These are phyloP conservation scores for Narcine bancroftii DNA, from an alignment of 2,113 vertebrate species.

Conservation along the genomic window DNA sequence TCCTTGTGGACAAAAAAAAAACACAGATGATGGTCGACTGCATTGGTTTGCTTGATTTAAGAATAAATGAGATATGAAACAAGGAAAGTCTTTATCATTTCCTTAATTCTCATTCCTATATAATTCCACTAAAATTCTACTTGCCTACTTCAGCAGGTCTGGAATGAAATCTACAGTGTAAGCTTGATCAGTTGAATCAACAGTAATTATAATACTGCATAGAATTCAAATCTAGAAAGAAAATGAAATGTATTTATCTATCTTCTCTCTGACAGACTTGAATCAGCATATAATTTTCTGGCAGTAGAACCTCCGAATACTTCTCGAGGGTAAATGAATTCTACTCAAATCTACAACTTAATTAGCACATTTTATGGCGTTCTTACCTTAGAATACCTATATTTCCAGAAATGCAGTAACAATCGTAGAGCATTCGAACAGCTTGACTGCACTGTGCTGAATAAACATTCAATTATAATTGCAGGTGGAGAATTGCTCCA, in stretches of 20 bases:
- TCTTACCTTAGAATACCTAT: not conserved
- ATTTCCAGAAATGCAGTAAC: not conserved
- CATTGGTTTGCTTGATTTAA: not conserved
- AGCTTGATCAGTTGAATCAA: not conserved
- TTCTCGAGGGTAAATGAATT: not conserved
- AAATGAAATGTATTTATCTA: not conserved
- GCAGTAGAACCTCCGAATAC: not conserved
- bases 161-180: not conserved
- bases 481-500: too few relatives aligned
- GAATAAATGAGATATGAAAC: too few relatives aligned
- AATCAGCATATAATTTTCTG: not conserved
- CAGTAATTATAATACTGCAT: not conserved
- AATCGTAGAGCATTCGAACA: not conserved
- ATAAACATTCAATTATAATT: too few relatives aligned
- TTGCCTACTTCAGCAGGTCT: not conserved
- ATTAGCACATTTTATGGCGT: not conserved
- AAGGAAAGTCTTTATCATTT: not conserved
- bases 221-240: not conserved
- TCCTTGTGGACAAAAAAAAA: not conserved
- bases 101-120: not conserved
- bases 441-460: too few relatives aligned
- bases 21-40: not conserved
- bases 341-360: not conserved
- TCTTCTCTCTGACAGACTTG: not conserved
- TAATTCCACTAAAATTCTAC: not conserved